phyloP scores from a whole-genome alignment of 2,113 vertebrate species.

The Gnathonemus longibarbis region DNA sequence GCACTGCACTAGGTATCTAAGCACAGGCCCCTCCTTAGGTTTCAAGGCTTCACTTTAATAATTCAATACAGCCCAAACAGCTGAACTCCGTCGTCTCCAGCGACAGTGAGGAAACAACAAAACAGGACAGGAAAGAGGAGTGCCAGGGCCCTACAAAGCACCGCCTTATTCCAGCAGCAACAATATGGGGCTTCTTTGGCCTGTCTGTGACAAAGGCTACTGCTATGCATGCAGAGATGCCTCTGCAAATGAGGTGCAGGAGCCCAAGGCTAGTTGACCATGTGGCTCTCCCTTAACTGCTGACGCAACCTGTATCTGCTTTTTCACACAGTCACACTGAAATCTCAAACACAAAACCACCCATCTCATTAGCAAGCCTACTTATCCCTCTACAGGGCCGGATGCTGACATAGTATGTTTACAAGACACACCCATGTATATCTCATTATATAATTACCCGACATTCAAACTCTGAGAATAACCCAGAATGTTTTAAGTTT shows the following conservation, averaged over 20 bases:
- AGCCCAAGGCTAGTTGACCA: not conserved
- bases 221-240: not conserved
- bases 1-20: not conserved
- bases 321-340: not conserved
- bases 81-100: not conserved
- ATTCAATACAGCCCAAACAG: not conserved
- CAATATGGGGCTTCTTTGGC: not conserved
- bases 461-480: not conserved
- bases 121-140: not conserved
- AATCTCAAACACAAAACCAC: not conserved
- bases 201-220: constrained; percentile 4
- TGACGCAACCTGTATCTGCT: not conserved
- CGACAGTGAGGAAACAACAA: not conserved
- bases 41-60: constrained; percentile 15
- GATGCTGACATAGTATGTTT: not conserved
- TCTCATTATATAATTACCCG: not conserved
- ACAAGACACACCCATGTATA: not conserved
- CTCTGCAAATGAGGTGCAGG: not conserved
- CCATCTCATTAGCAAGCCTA: not conserved
- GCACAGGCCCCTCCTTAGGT: not conserved
- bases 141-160: constrained; percentile 1
- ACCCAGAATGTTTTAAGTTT: not conserved
- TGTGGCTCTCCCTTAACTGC: not conserved
- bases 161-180: constrained; percentile 13
- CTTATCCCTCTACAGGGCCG: not conserved